Evolutionary conservation across 2,113 vertebrate species (phyloP), one percentile per base, ranked within the genome.

Genomic region (Coptodon bakossiorum): DNA sequence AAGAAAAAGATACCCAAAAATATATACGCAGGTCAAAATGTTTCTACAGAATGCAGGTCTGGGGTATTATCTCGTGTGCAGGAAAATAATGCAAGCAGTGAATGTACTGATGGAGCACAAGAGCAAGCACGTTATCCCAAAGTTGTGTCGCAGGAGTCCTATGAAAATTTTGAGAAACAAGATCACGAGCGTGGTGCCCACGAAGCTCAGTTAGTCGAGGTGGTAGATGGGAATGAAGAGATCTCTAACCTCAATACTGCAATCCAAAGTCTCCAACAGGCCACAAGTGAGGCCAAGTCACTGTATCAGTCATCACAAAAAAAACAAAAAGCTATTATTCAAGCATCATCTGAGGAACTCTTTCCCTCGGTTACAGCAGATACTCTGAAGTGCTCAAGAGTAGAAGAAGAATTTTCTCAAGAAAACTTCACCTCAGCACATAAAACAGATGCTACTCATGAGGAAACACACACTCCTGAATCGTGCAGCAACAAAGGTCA

Each of bases 281-380:
- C 96, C 2, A 97, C 97, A 8, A 92, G 94, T 0, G 96, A 99
- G 81, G 98, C 98, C 27, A 97, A 96, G 88, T 96, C 91, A 24
- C 95, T 98, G 81, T 93, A 96, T 66, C 91, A 96, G 24, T 97
- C 96, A 0, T 94, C 97, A 9, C 95, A 96, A 82, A 95, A 85
- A 88, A 97, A 97, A 84, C 89, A 93, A 38, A 93, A 95, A 36
- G 87, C 57, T 7, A 6, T 19, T 31, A 63, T 53, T n/a, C 91
- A 95, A 83, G 91, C 50, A 54, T 50, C 63, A 6, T 13, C 34
- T 27, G 29, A 80, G 34, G 73, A 89, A 53, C 27, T 95, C 5
- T 9, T 66, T 16, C 19, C 31, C 27, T 71, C 63, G 6, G 3
- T 43, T 36, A 63, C 6, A 43, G 9, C 22, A 31, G 45, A 13